phyloP scores from a whole-genome alignment of 2,113 vertebrate species.

The Ramphastos sulfuratus region DNA sequence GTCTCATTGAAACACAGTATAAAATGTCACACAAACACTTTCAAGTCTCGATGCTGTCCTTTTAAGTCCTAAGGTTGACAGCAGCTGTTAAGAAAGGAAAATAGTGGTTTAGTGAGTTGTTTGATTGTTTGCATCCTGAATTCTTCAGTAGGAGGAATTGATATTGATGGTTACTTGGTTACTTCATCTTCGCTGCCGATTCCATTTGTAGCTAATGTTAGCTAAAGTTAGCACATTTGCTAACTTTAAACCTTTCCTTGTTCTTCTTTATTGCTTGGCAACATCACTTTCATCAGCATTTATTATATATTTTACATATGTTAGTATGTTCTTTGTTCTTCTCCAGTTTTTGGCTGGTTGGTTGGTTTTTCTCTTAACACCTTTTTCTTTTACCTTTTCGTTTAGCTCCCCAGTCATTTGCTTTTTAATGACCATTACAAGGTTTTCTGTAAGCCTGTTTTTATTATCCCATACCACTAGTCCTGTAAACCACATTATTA shows the following conservation, averaged over 20 bases:
- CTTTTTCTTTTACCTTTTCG: background rate
- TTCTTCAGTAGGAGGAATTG: background rate
- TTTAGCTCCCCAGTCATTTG: background rate
- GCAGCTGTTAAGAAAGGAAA: too few relatives aligned
- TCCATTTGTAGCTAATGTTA: background rate
- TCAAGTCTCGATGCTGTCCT: background rate
- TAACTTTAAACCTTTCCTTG: background rate
- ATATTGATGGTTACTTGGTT: background rate
- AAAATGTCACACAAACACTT: background rate
- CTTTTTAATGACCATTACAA: background rate
- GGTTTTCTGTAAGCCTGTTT: background rate
- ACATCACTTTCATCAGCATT: background rate
- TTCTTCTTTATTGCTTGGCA: background rate
- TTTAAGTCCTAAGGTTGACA: background rate
- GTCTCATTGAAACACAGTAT: background rate
- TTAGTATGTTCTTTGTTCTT: background rate
- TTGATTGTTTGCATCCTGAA: background rate
- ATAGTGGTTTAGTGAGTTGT: background rate
- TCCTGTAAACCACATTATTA: background rate
- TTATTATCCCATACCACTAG: background rate
- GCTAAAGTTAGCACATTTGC: background rate
- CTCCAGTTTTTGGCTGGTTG: background rate
- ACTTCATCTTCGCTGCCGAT: background rate
- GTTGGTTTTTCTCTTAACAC: background rate
- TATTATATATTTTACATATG: background rate